Evolutionary conservation across 1,140 invertebrate genomes (phyloP).

Genomic region (Bombus impatiens): DNA sequence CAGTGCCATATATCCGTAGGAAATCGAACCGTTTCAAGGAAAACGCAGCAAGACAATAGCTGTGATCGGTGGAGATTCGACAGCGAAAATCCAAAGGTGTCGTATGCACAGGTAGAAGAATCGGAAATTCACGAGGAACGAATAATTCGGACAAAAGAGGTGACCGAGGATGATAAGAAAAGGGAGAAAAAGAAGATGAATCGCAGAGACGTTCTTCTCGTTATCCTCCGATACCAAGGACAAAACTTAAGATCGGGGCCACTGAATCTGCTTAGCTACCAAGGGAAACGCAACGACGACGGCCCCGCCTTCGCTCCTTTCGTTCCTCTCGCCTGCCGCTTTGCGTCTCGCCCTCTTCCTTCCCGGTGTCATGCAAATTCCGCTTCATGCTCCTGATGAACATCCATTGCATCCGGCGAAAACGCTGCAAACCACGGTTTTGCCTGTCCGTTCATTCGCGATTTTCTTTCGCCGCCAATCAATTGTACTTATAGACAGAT

Average conservation of each 20-base stretch:
- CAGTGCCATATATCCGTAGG: neutral
- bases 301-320: neutral
- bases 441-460: too few relatives aligned
- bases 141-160: neutral
- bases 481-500: too few relatives aligned
- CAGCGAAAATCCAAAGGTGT: neutral
- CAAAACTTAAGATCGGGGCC: conserved; percentile 60
- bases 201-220: neutral
- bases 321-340: neutral
- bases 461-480: neutral
- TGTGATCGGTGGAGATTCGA: neutral
- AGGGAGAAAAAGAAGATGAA: neutral
- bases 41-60: too few relatives aligned
- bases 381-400: conserved; percentile 26
- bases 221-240: conserved; percentile 44
- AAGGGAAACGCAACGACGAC: conserved; percentile 36
- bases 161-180: neutral
- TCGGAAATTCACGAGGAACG: neutral
- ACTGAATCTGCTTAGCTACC: conserved; percentile 59
- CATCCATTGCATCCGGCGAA: conserved; percentile 36
- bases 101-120: neutral
- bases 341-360: neutral
- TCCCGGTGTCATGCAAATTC: conserved; percentile 22
- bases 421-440: neutral
- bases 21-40: too few relatives aligned